Conservation (phyloP, 2,888 invertebrate genomes). For the Drosophila flavopinicola region DNA sequence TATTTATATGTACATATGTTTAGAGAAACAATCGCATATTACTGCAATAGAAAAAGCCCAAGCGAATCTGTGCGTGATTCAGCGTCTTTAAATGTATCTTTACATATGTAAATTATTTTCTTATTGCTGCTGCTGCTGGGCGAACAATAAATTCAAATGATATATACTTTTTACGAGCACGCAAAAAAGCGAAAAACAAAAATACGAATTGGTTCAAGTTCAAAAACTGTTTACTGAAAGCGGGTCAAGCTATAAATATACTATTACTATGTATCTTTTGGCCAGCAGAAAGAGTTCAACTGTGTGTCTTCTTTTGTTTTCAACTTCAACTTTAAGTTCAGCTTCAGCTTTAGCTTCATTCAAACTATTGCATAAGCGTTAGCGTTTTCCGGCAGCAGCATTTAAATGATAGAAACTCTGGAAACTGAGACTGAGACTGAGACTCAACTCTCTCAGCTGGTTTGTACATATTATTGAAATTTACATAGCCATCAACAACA, state of each 20-base stretch:
- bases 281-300: conserved; percentile 60
- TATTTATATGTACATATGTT: no score
- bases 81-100: conserved; percentile 26
- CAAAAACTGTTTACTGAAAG: conserved; percentile 62
- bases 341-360: neutral
- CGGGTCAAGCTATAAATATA: conserved; percentile 55
- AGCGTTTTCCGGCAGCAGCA: conserved; percentile 42
- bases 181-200: conserved; percentile 32
- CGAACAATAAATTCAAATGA: conserved; percentile 53
- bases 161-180: conserved; percentile 35
- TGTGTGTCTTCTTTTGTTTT: conserved; percentile 61
- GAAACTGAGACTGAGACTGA: no score
- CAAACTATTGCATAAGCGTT: conserved; percentile 42
- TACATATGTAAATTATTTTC: conserved; percentile 66
- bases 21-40: conserved; percentile 33
- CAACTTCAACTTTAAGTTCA: conserved; percentile 2
- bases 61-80: conserved; percentile 30
- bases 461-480: neutral
- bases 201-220: conserved; percentile 72
- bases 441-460: neutral
- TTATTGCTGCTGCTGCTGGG: conserved; percentile 20
- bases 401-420: conserved; percentile 15
- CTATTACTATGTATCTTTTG: no score
- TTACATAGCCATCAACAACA: conserved; percentile 12
- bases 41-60: conserved; percentile 25